Base-by-base conservation (phyloP, 2,888 invertebrate genomes). In the Kryphioiulus occultus region DNA sequence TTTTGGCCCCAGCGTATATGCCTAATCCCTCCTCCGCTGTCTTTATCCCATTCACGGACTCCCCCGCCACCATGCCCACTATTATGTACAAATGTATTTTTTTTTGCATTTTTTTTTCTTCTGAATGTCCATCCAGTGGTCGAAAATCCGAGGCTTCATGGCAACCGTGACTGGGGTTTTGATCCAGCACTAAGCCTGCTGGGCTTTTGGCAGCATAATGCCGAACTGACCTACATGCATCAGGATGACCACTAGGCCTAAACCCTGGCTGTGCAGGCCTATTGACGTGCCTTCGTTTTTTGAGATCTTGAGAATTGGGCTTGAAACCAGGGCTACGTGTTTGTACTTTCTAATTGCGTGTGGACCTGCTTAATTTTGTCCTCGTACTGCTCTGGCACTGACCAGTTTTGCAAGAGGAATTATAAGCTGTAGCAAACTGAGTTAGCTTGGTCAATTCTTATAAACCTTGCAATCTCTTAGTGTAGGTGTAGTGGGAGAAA, bases 11-110 rank as follows among this genome's bases (percentile, higher is more conserved):
- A 9, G 26, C 35, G 35, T 9, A 84, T 84, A 84, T 84, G 84
- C 84, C 84, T 84, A 84, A 84, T 84, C 84, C 84, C 84, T 42
- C 42, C 42, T 84, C 68, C 68, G 68, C 68, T 68, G 68, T 68
- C 68, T 26, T 68, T 68, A 68, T 68, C 68, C 84, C 35, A 84
- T 84, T 84, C 84, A 84, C n/a, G 84, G 84, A 84, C 39, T 84
- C 42, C 84, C 84, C 84, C 35, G 39, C 84, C 84, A 68, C 68
- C 68, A 68, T 68, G 68, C 68, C 68, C 68, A 68, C 68, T 68
- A 68, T 68, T 68, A 68, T 68, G 68, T 68, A 68, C 68, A 68
- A 68, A 68, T 68, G 68, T 68, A 84, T 84, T 84, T 84, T 84
- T 84, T 84, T 84, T 10, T 15, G 7, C 3, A 3, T n/a, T n/a